Base-by-base conservation (phyloP, 2,797 vertebrate species). In the Acipenser ruthenus region DNA sequence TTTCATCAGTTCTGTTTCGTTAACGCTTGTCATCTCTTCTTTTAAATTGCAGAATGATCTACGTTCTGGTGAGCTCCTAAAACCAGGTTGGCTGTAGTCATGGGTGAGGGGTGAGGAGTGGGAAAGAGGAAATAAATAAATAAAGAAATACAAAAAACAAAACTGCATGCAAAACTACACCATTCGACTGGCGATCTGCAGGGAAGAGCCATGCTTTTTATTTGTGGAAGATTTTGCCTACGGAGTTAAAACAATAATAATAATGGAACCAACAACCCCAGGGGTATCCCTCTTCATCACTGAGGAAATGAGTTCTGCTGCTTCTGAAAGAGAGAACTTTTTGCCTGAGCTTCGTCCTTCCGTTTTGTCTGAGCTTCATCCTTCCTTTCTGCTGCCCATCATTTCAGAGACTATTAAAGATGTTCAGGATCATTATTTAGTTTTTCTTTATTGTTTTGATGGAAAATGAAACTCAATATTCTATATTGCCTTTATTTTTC, bases 31-130 rank as follows among this genome's bases (percentile, higher is more conserved):
- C 10, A 18, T 60, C 71, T 68, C 71, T 0, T 77, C 76, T 80
- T 67, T 66, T 82, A 23, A 49, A 65, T 63, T 70, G 12, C 77
- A 99, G 97, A 83, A 99, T 99, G 97, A 99, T 99, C 85, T 99
- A 98, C 69, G 95, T 99, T 71, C 84, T 99, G 91, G 97, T 99
- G 90, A 99, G 96, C 90, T 99, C 96, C 73, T 99, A 98, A 92
- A 13, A 73, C 49, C 47, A 52, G 23, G 11, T 7, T 67, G 64
- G 13, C 50, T 8, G 49, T 64, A 18, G 51, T 4, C 23, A 10
- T 50, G 71, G 68, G 62, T 63, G 71, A 65, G 67, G 55, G 69
- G 67, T 8, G 52, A 53, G 70, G 73, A 77, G 65, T 76, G 70
- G 76, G 76, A 74, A 74, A 76, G 68, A 56, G 75, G 79, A 62